A percentile compares a stretch with the other conserved stretches of the same genome.
phyloP scores from a whole-genome alignment of 2,797 vertebrate genomes.

The Hyperoplus lanceolatus region DNA sequence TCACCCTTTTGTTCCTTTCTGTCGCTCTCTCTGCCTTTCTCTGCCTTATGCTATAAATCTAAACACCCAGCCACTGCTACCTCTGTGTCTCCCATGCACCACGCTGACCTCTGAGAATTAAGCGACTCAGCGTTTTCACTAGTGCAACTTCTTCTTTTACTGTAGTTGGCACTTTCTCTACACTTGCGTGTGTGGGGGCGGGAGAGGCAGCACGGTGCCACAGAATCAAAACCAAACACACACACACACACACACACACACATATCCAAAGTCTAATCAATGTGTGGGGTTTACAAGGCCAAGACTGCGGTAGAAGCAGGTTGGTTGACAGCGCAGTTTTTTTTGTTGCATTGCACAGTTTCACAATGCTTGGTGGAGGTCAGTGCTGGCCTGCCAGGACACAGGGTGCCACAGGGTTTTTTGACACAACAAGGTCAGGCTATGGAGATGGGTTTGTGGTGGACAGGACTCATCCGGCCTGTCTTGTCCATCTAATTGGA shows the following conservation, averaged over 20 bases:
- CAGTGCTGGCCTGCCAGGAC: constrained; percentile 27
- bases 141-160: constrained; percentile 80
- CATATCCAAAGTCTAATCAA: constrained; percentile 69
- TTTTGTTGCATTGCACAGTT: constrained; percentile 51
- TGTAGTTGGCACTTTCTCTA: constrained; percentile 78
- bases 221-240: constrained; percentile 69
- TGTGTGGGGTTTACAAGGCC: constrained; percentile 75
- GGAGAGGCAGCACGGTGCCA: constrained; percentile 54
- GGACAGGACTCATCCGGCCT: constrained; percentile 57
- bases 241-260: constrained; percentile 45
- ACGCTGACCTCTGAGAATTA: constrained; percentile 71
- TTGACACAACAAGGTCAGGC: constrained; percentile 52
- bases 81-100: constrained; percentile 56
- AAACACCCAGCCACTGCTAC: constrained; percentile 35
- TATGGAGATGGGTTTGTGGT: constrained; percentile 51
- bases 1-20: constrained; percentile 20
- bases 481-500: constrained; percentile 81
- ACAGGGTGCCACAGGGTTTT: constrained; percentile 25
- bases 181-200: constrained; percentile 31
- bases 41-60: constrained; percentile 43
- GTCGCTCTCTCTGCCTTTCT: constrained; percentile 43
- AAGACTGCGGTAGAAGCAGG: constrained; percentile 76
- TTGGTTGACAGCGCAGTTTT: constrained; percentile 70
- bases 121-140: constrained; percentile 78
- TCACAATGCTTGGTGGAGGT: constrained; percentile 62